A percentile compares a stretch with the other conserved stretches of the same genome.
These are phyloP conservation scores for Parapristionchus giblindavisi DNA, from an alignment of 2,888 invertebrate genomes.

Conservation along the genomic window DNA sequence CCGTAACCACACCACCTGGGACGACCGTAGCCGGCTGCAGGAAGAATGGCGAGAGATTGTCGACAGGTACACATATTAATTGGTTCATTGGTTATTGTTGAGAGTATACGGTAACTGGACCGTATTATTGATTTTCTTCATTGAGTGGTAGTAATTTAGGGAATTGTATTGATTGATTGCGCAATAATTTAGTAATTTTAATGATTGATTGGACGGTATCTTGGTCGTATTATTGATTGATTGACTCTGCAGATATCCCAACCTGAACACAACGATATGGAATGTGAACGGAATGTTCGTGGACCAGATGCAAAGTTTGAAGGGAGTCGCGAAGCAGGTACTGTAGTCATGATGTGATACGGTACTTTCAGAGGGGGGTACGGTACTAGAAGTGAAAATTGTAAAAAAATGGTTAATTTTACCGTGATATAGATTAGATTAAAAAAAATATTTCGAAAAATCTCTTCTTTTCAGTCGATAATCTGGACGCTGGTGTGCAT, in stretches of 20 bases:
- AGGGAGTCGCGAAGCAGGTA: slow-evolving; percentile 58
- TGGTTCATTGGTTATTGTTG: too few species aligned
- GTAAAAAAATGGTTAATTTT: too few species aligned
- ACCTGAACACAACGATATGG: slow-evolving; percentile 64
- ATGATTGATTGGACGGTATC: not conserved
- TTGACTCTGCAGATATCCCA: slow-evolving; percentile 47
- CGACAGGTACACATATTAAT: slow-evolving; percentile 42
- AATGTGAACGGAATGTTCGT: slow-evolving; percentile 69
- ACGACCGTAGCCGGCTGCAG: slow-evolving; percentile 65
- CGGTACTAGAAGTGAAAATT: too few species aligned
- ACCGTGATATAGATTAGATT: too few species aligned
- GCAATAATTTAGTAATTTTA: too few species aligned
- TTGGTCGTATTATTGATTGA: slow-evolving; percentile 14
- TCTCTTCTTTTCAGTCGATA: too few species aligned
- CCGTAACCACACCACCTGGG: slow-evolving; percentile 62
- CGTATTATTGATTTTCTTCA: too few species aligned
- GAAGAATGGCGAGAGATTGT: slow-evolving; percentile 58
- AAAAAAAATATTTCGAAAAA: too few species aligned
- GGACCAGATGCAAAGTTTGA: slow-evolving; percentile 68
- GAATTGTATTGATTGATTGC: not conserved
- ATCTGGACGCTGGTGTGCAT: too few species aligned
- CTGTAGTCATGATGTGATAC: too few species aligned
- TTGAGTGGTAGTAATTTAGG: not conserved
- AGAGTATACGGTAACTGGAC: too few species aligned
- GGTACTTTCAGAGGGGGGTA: not conserved